Percentiles rank a stretch among this genome's conserved stretches.
phyloP scores from a whole-genome alignment of 1,140 invertebrate species.

The Adoxophyes honmai region DNA sequence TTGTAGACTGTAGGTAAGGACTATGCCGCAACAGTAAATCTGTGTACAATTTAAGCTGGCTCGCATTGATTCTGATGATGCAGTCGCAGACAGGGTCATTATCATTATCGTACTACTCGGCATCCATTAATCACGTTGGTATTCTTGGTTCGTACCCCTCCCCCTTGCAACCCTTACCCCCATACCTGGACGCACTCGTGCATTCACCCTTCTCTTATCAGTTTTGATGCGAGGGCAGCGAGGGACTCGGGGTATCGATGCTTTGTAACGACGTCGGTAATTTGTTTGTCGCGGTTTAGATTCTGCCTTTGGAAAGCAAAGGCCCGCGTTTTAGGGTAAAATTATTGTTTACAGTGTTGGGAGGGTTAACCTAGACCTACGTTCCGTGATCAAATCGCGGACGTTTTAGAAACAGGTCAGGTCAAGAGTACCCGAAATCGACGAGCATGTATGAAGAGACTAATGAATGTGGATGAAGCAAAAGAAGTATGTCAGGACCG shows the following conservation, averaged over 20 bases:
- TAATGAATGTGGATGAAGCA: too few relatives aligned
- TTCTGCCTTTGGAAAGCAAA: too few relatives aligned
- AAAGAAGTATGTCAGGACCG: too few relatives aligned
- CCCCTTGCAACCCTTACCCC: slow-evolving; percentile 22
- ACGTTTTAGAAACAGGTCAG: too few relatives aligned
- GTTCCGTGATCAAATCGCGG: too few relatives aligned
- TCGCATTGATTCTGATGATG: slow-evolving; percentile 20
- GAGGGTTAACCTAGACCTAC: too few relatives aligned
- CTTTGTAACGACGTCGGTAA: slow-evolving; percentile 23
- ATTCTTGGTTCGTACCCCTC: slow-evolving; percentile 46
- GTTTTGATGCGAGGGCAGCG: slow-evolving; percentile 58
- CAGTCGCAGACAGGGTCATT: slow-evolving; percentile 42
- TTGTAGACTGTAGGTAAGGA: too few relatives aligned
- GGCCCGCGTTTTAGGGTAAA: too few relatives aligned
- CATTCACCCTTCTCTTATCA: slow-evolving; percentile 73
- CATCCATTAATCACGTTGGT: slow-evolving; percentile 72
- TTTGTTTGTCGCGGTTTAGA: too few relatives aligned
- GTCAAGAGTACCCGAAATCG: too few relatives aligned
- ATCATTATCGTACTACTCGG: slow-evolving; percentile 61
- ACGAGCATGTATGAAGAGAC: too few relatives aligned
- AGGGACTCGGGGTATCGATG: slow-evolving; percentile 31
- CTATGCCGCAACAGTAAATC: background rate
- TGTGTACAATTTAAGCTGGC: background rate
- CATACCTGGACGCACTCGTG: slow-evolving; percentile 67
- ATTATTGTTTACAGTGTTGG: too few relatives aligned